Conservation (phyloP, 2,888 invertebrate species). For the Ptychoptera albimana region DNA sequence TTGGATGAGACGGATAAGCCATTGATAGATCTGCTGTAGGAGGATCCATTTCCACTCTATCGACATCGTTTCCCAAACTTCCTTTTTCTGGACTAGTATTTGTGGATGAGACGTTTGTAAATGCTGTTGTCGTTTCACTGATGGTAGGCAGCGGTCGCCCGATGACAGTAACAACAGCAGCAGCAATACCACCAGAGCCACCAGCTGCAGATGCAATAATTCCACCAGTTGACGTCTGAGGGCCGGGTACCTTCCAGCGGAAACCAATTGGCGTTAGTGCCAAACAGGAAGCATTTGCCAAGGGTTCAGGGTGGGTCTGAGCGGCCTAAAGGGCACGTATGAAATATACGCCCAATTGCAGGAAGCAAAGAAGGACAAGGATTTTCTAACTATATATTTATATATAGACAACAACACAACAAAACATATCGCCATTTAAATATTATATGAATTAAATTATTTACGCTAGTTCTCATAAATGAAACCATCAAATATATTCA, state of each 20-base stretch:
- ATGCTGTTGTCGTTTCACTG: constrained; percentile 52
- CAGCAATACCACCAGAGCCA: constrained; percentile 54
- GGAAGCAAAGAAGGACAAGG: background rate
- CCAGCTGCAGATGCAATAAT: constrained; percentile 40
- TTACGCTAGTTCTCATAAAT: too few relatives aligned
- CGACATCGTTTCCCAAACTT: constrained; percentile 49
- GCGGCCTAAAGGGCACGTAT: constrained; percentile 14
- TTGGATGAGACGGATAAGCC: constrained; percentile 18
- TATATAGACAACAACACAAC: too few relatives aligned
- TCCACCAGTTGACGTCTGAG: constrained; percentile 12
- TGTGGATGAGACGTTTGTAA: constrained; percentile 54
- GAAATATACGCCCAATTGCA: constrained; percentile 11
- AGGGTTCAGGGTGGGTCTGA: constrained; percentile 14
- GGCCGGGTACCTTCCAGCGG: constrained; percentile 13
- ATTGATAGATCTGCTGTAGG: constrained; percentile 38
- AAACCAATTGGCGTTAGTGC: constrained; percentile 14
- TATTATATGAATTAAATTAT: too few relatives aligned
- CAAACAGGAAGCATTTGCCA: constrained; percentile 14
- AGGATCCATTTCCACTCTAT: constrained; percentile 30
- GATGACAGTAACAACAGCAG: constrained; percentile 53
- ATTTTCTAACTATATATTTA: background rate
- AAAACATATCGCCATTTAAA: too few relatives aligned
- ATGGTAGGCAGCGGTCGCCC: constrained; percentile 57
- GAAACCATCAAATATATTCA: too few relatives aligned
- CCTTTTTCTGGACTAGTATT: constrained; percentile 64